phyloP scores from a whole-genome alignment of 2,113 vertebrate genomes.

The Okapia johnstoni region DNA sequence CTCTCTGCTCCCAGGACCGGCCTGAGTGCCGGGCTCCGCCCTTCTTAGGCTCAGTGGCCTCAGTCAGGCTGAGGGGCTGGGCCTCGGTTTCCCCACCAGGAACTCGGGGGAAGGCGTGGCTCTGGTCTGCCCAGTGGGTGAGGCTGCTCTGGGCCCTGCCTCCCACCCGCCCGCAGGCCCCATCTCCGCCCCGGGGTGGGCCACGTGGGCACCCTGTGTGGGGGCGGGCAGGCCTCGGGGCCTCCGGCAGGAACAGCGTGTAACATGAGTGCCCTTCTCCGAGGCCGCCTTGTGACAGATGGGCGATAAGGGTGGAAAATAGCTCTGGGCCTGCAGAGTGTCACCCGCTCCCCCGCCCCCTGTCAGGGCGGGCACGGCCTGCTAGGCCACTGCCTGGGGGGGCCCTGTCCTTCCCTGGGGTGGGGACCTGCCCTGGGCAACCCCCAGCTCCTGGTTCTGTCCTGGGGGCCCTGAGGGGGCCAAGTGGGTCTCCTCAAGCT shows the following conservation, averaged over 20 bases:
- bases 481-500: neutral
- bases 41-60: neutral
- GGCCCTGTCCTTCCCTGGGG: neutral
- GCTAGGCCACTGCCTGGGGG: neutral
- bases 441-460: neutral
- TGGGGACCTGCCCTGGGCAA: neutral
- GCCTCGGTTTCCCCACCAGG: accelerated
- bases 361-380: neutral
- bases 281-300: conserved; percentile 11
- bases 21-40: neutral
- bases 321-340: neutral
- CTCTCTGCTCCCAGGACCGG: neutral
- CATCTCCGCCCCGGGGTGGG: accelerated
- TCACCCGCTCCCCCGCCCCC: neutral
- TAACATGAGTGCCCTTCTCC: conserved; percentile 7
- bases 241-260: neutral
- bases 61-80: neutral
- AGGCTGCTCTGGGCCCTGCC: neutral
- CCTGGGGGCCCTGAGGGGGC: neutral
- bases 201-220: neutral
- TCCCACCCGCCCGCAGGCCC: neutral
- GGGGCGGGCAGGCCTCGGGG: neutral
- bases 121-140: neutral
- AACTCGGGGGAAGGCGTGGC: accelerated
- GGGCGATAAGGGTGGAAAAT: conserved; percentile 54